These are phyloP conservation scores for Phortica okadai DNA, from an alignment of 2,888 invertebrate genomes.

Conservation along the genomic window DNA sequence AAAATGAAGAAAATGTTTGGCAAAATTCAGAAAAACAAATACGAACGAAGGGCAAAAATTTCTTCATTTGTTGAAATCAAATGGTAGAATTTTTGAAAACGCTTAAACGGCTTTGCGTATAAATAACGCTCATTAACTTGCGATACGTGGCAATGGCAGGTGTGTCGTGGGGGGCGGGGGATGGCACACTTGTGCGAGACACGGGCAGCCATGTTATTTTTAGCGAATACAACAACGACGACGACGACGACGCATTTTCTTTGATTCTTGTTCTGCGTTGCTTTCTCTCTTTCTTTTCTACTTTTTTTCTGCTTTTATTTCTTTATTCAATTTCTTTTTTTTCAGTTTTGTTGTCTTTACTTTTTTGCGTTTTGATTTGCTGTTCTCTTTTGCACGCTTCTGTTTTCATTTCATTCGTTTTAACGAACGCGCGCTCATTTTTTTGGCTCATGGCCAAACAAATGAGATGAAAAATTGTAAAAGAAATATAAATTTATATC, in stretches of 20 bases:
- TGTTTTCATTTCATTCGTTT: neutral
- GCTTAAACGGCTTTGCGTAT: too few relatives aligned
- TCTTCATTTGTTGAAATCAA: neutral
- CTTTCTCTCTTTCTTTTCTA: neutral
- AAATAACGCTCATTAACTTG: too few relatives aligned
- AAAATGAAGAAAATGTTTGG: too few relatives aligned
- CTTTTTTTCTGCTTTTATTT: neutral
- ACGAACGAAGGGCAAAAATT: neutral
- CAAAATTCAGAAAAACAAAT: neutral
- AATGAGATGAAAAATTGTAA: neutral
- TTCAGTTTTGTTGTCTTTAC: neutral
- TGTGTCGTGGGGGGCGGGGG: neutral
- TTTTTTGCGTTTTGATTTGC: neutral
- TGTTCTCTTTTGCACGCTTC: neutral
- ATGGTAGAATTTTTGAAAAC: too few relatives aligned
- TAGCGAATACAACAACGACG: neutral
- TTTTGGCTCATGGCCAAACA: slow-evolving; percentile 16
- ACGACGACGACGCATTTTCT: neutral
- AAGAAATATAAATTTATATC: neutral
- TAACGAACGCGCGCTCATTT: neutral
- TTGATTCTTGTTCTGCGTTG: neutral
- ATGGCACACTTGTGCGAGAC: too few relatives aligned
- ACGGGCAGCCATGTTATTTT: slow-evolving; percentile 15
- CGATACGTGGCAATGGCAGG: neutral
- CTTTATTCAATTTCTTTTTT: neutral